Percentiles rank a stretch among this genome's conserved stretches.
Evolutionary conservation across 2,888 invertebrate species (phyloP).

Genomic region (Drosophila phalerata): DNA sequence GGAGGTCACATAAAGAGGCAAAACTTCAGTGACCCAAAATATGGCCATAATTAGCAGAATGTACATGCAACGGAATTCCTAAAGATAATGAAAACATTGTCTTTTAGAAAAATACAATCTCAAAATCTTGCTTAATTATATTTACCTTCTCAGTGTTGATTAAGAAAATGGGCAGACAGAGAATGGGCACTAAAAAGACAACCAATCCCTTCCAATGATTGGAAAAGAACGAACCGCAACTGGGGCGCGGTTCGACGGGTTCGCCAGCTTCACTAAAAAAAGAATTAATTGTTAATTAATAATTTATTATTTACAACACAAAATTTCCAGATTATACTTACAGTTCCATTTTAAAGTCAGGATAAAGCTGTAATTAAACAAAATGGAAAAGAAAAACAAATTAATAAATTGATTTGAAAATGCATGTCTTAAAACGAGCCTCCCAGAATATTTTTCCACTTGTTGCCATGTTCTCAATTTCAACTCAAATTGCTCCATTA

Average conservation of each 20-base stretch:
- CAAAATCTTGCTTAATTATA: conserved; percentile 18
- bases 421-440: conserved; percentile 29
- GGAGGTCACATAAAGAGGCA: conserved; percentile 93
- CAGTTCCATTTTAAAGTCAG: conserved; percentile 77
- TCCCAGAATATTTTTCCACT: conserved; percentile 4
- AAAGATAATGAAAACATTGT: conserved; percentile 57
- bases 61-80: conserved; percentile 91
- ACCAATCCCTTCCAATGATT: conserved; percentile 92
- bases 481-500: conserved; percentile 38
- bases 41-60: conserved; percentile 93
- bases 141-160: conserved; percentile 87
- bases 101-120: background rate
- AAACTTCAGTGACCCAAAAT: conserved; percentile 93
- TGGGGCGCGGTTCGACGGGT: conserved; percentile 53
- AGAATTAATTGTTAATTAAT: background rate
- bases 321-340: conserved; percentile 53
- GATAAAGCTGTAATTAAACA: conserved; percentile 55
- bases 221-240: conserved; percentile 86
- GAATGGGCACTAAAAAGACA: conserved; percentile 89
- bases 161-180: conserved; percentile 90
- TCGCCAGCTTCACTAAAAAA: conserved; percentile 72
- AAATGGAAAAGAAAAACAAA: conserved; percentile 23
- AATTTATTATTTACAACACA: background rate
- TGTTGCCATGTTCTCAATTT: conserved; percentile 44
- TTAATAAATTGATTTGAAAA: conserved; percentile 24